These are phyloP conservation scores for Apamea epomidion DNA, from an alignment of 2,888 invertebrate genomes.

Conservation along the genomic window DNA sequence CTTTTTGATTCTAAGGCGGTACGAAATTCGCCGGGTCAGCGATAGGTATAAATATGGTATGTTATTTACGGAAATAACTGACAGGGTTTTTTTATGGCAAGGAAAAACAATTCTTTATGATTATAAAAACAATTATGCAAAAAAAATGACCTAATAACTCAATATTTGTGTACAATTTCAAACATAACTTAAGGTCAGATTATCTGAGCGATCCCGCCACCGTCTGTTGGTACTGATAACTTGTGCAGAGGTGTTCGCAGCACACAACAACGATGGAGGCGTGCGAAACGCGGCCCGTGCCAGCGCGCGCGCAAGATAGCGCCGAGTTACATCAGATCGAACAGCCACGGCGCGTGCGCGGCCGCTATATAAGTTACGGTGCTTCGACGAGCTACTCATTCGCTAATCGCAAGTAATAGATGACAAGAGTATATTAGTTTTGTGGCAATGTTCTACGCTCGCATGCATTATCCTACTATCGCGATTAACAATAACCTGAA, in stretches of 20 bases:
- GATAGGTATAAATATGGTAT: not conserved
- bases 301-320: slow-evolving; percentile 79
- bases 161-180: slow-evolving; percentile 40
- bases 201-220: slow-evolving; percentile 19
- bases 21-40: not conserved
- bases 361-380: slow-evolving; percentile 78
- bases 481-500: slow-evolving; percentile 80
- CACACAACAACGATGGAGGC: slow-evolving; percentile 29
- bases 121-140: not conserved
- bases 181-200: slow-evolving; percentile 45
- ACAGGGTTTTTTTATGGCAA: not conserved
- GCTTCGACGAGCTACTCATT: slow-evolving; percentile 77
- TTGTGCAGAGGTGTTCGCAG: slow-evolving; percentile 41
- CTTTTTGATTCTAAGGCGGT: not conserved
- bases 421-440: slow-evolving; percentile 84
- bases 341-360: slow-evolving; percentile 76
- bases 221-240: slow-evolving; percentile 40
- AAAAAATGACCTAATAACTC: not conserved
- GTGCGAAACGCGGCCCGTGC: slow-evolving; percentile 38
- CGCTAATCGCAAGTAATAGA: slow-evolving; percentile 83
- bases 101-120: not conserved
- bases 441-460: slow-evolving; percentile 89
- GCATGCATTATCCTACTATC: slow-evolving; percentile 83
- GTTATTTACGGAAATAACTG: not conserved
- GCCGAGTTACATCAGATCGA: slow-evolving; percentile 77